Evolutionary conservation across 2,888 invertebrate species (phyloP).

Genomic region (Synergus umbraculus): DNA sequence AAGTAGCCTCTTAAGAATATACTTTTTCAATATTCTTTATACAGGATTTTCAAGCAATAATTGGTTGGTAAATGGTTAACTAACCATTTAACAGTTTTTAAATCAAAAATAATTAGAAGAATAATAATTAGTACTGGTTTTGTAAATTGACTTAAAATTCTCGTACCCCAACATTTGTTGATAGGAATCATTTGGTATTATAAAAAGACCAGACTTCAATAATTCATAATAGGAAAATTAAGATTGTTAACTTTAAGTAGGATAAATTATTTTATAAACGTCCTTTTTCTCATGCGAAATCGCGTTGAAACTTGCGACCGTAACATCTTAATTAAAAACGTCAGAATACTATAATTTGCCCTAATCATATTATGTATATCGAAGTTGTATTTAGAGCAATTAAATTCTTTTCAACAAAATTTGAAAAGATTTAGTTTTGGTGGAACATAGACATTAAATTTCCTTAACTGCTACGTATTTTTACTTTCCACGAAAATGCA

Average conservation of each 20-base stretch:
- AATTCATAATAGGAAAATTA: not conserved
- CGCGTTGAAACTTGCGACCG: conserved; percentile 27
- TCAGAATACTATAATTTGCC: conserved; percentile 24
- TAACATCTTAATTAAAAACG: conserved; percentile 35
- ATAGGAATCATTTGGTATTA: too few relatives aligned
- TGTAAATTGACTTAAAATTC: too few relatives aligned
- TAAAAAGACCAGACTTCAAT: not conserved
- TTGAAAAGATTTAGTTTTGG: not conserved
- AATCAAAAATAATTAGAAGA: too few relatives aligned
- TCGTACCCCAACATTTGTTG: too few relatives aligned
- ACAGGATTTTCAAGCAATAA: too few relatives aligned
- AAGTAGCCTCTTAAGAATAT: not conserved
- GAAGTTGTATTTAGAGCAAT: conserved; percentile 1
- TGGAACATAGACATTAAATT: not conserved
- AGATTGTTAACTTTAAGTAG: not conserved
- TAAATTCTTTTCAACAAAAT: not conserved
- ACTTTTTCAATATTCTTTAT: not conserved
- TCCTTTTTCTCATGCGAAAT: conserved; percentile 17
- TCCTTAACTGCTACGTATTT: conserved; percentile 3
- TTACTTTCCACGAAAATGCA: not conserved
- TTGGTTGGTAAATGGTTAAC: too few relatives aligned
- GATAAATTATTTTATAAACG: conserved; percentile 23
- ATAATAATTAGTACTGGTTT: too few relatives aligned
- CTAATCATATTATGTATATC: conserved; percentile 5
- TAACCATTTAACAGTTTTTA: too few relatives aligned